Base-by-base conservation (phyloP, 1,140 invertebrate genomes). In the Dendrolimus kikuchii region DNA sequence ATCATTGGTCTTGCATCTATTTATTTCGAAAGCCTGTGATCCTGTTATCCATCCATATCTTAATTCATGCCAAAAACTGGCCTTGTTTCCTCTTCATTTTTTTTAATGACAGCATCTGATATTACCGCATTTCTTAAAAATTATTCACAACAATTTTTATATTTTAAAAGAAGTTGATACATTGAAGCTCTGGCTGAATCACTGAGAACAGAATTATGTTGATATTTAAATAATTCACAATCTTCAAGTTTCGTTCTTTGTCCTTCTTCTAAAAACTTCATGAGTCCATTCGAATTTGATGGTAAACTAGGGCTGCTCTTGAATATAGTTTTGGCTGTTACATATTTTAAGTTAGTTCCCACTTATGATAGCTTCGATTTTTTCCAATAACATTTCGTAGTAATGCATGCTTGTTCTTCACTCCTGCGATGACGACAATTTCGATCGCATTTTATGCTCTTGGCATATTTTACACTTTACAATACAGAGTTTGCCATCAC, bases 371-470 rank as follows among this genome's bases (percentile, higher is more conserved):
- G 53, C 7, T 63, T 64, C 0, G 66, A 63, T 54, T 70, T 72
- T 10, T 23, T 47, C 67, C 67, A 85, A 46, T 87, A 87, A 41
- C 81, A 87, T 23, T 79, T 49, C 0, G 63, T 60, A 5, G 56
- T 41, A 44, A 81, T 88, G 9, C 64, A 68, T n/a, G 82, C 74
- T n/a, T 77, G 78, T 36, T 87, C 75, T 53, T 82, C 77, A 55
- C 74, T 84, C 10, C 81, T 55, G 5, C 66, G 49, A 63, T 71
- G 62, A n/a, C n/a, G n/a, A 73, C 48, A 46, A 9, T 41, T 48
- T 59, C 9, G 9, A 48, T 6, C 55, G 43, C 4, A 70, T 61
- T 48, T 61, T 59, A 41, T 71, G 64, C 46, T 71, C 64, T 43
- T 57, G 67, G 40, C 51, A 62, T 5, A 67, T 60, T 41, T 58